Evolutionary conservation across 2,888 invertebrate genomes (phyloP).

Genomic region (Drosophila helvetica): DNA sequence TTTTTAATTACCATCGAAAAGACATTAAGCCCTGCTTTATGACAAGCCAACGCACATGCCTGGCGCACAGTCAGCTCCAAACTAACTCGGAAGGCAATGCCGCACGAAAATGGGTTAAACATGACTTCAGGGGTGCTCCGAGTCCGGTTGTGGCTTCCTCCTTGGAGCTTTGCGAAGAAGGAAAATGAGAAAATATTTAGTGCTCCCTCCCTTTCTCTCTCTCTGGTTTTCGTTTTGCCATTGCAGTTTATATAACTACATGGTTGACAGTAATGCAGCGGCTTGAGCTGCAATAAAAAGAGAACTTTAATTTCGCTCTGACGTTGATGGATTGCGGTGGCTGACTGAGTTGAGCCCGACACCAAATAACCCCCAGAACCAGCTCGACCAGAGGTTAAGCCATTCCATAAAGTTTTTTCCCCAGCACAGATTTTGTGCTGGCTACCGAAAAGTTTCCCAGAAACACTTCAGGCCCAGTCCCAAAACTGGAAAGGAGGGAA

Average conservation of each 20-base stretch:
- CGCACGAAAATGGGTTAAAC: slow-evolving; percentile 59
- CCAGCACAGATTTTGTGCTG: slow-evolving; percentile 44
- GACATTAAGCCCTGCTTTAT: slow-evolving; percentile 44
- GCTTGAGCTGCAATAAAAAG: slow-evolving; percentile 34
- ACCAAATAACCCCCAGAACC: slow-evolving; percentile 16
- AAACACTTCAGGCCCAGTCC: not conserved
- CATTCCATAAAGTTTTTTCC: slow-evolving; percentile 30
- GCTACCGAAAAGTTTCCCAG: slow-evolving; percentile 31
- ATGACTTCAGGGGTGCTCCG: slow-evolving; percentile 59
- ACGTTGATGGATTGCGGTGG: slow-evolving; percentile 53
- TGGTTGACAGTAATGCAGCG: slow-evolving; percentile 36
- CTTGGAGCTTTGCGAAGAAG: slow-evolving; percentile 1
- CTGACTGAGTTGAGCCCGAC: slow-evolving; percentile 15
- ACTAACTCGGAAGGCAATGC: slow-evolving; percentile 50
- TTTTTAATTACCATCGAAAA: slow-evolving; percentile 64
- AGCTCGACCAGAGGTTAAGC: slow-evolving; percentile 36
- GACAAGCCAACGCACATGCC: slow-evolving; percentile 32
- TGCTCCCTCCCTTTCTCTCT: not conserved
- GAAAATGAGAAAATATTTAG: not conserved
- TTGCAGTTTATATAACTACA: slow-evolving; percentile 36
- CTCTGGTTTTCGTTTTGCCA: not conserved
- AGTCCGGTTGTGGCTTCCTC: slow-evolving; percentile 31
- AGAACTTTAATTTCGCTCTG: slow-evolving; percentile 40
- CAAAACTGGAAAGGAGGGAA: not conserved
- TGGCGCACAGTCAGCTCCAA: slow-evolving; percentile 6